Evolutionary conservation across 2,113 vertebrate genomes (phyloP).

Genomic region (Myxocyprinus asiaticus): DNA sequence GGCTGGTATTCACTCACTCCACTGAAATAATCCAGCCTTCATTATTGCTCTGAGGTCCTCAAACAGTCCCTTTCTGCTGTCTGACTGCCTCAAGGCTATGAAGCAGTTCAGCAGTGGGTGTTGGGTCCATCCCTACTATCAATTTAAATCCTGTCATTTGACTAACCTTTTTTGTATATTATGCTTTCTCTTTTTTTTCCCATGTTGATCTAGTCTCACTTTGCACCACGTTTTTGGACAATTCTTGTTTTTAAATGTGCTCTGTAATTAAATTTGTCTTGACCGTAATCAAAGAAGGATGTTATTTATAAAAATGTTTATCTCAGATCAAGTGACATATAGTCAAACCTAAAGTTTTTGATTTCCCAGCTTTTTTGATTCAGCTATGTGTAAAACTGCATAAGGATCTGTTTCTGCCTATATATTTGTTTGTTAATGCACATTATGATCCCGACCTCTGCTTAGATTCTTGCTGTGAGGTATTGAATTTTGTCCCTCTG

Average conservation of each 20-base stretch:
- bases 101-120: not conserved
- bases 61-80: not conserved
- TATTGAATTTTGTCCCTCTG: not conserved
- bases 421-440: not conserved
- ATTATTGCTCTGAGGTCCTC: not conserved
- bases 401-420: not conserved
- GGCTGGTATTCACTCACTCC: not conserved
- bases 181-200: not conserved
- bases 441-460: not conserved
- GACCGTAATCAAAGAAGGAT: too few relatives aligned
- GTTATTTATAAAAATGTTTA: too few relatives aligned
- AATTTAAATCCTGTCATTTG: not conserved
- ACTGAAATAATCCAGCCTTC: conserved; percentile 3
- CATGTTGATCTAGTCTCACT: too few relatives aligned
- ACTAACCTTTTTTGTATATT: conserved; percentile 3
- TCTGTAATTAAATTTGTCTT: not conserved
- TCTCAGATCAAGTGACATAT: too few relatives aligned
- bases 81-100: not conserved
- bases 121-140: not conserved
- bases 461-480: conserved; percentile 17
- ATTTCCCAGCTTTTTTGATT: too few relatives aligned
- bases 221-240: too few relatives aligned
- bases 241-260: too few relatives aligned
- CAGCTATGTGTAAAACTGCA: not conserved
- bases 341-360: too few relatives aligned